These are phyloP conservation scores for Gari tellinella DNA, from an alignment of 2,888 invertebrate species.

Conservation along the genomic window DNA sequence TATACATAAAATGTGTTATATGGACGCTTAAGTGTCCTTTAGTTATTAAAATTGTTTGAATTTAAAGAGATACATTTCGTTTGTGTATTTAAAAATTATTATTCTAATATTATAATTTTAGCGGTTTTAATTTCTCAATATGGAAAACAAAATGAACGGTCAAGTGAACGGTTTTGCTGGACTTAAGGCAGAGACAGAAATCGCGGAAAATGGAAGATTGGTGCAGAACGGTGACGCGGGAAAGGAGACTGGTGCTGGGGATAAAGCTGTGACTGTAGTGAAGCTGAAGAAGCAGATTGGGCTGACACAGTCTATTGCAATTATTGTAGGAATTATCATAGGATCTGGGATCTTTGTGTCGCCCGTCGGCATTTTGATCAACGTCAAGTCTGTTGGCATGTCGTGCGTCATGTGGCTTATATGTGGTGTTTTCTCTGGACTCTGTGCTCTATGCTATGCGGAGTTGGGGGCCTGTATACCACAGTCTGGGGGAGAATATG, in stretches of 20 bases:
- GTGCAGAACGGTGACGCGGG: background rate
- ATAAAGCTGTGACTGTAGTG: slow-evolving; percentile 52
- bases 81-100: too few species aligned
- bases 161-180: background rate
- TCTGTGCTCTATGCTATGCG: slow-evolving; percentile 95
- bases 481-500: slow-evolving; percentile 85
- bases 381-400: slow-evolving; percentile 90
- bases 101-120: too few species aligned
- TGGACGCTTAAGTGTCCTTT: too few species aligned
- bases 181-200: background rate
- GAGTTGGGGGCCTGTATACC: slow-evolving; percentile 96
- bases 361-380: slow-evolving; percentile 93
- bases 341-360: slow-evolving; percentile 98
- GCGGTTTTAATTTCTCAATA: too few species aligned
- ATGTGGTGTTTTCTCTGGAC: slow-evolving; percentile 90
- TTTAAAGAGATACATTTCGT: too few species aligned
- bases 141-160: too few species aligned
- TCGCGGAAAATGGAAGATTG: background rate
- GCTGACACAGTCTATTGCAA: slow-evolving; percentile 75
- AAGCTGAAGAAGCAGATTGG: slow-evolving; percentile 75
- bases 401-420: slow-evolving; percentile 95
- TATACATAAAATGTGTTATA: too few species aligned
- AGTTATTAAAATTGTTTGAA: too few species aligned
- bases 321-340: slow-evolving; percentile 91
- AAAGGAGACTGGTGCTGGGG: background rate